Conservation (phyloP, 2,797 vertebrate genomes). For the Micromesistius poutassou region DNA sequence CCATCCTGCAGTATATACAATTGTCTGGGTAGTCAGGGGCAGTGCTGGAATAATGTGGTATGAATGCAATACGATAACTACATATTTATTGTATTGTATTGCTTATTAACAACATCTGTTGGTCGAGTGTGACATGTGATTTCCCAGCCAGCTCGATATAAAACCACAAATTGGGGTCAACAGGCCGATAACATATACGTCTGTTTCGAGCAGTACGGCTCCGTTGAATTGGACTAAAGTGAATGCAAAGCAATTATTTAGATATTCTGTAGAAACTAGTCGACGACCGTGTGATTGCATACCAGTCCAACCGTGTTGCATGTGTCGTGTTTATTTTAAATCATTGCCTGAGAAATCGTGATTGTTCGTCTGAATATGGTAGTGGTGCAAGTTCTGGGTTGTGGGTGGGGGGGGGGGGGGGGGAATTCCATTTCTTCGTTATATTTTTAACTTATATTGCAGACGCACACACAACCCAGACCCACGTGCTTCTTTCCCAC, state of each 20-base stretch:
- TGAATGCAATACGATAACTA: neutral
- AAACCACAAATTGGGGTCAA: neutral
- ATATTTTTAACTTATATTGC: neutral
- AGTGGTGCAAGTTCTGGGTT: neutral
- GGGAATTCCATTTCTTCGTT: neutral
- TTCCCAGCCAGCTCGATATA: neutral
- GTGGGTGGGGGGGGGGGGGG: neutral
- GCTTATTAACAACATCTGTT: neutral
- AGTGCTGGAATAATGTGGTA: neutral
- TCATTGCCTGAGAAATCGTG: neutral
- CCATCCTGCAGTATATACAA: neutral
- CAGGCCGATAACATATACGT: neutral
- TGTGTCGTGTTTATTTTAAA: neutral
- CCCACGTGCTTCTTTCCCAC: no score
- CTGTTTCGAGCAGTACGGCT: no score
- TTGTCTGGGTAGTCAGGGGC: neutral
- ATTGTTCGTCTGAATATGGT: neutral
- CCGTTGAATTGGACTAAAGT: no score
- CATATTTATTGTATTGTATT: neutral
- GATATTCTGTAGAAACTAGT: no score
- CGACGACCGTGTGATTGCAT: no score
- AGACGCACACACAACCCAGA: no score
- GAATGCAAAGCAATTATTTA: neutral
- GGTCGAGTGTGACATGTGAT: neutral
- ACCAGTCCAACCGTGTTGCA: neutral